Evolutionary conservation across 2,113 vertebrate genomes (phyloP), one percentile per base, ranked within the genome.

Genomic region (Gallinago undulata): DNA sequence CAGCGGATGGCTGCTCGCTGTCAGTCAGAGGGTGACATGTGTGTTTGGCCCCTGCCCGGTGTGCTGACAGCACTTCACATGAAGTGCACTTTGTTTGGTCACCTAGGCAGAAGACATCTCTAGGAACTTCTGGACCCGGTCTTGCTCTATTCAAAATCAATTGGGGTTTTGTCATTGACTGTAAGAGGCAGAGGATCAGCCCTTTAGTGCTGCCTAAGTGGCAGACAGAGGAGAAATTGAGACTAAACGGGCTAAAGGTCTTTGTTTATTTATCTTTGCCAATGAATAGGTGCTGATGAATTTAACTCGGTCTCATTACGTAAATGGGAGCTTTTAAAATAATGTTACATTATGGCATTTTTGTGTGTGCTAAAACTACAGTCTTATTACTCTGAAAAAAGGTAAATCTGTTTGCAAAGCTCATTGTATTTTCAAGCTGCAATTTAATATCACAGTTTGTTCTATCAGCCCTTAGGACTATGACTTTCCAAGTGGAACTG

Each of bases 201-300:
- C 43, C 37, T 83, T 82, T 68, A 87, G 35, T 74, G 64, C 30
- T 75, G 27, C 10, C 1, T 75, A 90, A 93, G 55, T 63, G 55
- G 27, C 43, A 77, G 63, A 69, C 23, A 83, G 68, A 84, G 27
- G 28, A 92, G 79, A 90, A 95, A 84, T 39, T 60, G 64, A 90
- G 50, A 84, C 14, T 88, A 77, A 96, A 55, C 2, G 12, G n/a
- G 23, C 37, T 59, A 69, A 86, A 80, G 30, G 27, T 70, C 47
- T 86, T 69, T 87, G 67, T 68, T 96, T 96, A 85, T 89, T 96
- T 94, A 84, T 92, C 88, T 86, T 84, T 93, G 47, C 33, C 60
- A 78, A 19, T 70, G 67, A 85, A 77, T 74, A 89, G 76, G 21
- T 86, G 21, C 21, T 75, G 90, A 92, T 86, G 76, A 93, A 78